Base-by-base conservation (phyloP, 2,113 vertebrate species). In the Syngnathus floridae region DNA sequence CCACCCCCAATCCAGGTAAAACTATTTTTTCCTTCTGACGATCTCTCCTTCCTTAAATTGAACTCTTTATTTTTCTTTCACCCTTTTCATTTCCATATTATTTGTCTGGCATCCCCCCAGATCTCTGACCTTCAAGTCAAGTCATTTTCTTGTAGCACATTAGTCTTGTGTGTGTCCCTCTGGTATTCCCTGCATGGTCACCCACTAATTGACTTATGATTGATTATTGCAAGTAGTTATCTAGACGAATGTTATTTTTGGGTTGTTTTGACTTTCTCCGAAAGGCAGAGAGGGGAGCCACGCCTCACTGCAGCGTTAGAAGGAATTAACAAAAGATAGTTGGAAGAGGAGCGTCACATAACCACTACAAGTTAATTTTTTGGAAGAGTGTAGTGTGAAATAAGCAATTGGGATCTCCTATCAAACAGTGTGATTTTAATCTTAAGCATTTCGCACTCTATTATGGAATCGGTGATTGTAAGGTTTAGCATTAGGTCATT, bases 1-100 rank as follows among this genome's bases (percentile, higher is more conserved):
- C 75, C 77, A 65, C 82, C 76, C 82, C 72, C 79, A 70, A 76
- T 72, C 75, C 83, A 86, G 87, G 85, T 88, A 84, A 87, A 79
- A 65, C 65, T 77, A 64, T 46, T 74, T 54, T 70, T 37, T 56
- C 65, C 45, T 22, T 49, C 72, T 57, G 62, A 52, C 46, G 64
- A 45, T 60, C 51, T 41, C 11, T 45, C 31, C 37, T 65, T 12
- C 64, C 63, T 45, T 64, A 54, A 21, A 13, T 11, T 26, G 16
- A 4, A 16, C 17, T 38, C 7, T 59, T 37, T 21, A 12, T 21
- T 40, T 40, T 41, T 41, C 55, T 40, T 64, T 43, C 16, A 46
- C 4, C 45, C 60, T 1, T 13, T 43, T 64, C 70, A 26, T 72
- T 55, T 66, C 60, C 43, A n/a, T 56, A 2, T 5, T 46, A 46